Evolutionary conservation across 2,113 vertebrate species (phyloP).

Genomic region (Myanophis thanlyinensis): DNA sequence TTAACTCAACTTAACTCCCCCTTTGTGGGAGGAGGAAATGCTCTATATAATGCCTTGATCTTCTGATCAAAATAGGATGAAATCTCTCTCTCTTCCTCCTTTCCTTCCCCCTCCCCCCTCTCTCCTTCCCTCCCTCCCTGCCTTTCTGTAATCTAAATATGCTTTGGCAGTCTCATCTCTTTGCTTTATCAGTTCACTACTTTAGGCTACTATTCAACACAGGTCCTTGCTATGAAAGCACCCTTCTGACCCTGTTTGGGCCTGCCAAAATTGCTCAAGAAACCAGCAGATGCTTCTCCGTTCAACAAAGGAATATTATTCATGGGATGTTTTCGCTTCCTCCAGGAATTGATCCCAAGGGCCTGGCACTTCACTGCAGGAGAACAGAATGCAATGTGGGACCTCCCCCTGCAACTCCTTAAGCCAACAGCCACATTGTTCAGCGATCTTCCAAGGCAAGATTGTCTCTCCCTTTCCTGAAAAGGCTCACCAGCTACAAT

Average conservation of each 20-base stretch:
- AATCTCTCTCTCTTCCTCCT: not conserved
- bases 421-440: conserved; percentile 9
- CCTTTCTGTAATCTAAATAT: not conserved
- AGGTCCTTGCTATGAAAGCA: conserved; percentile 10
- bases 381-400: not conserved
- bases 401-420: not conserved
- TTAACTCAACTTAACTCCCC: not conserved
- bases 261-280: conserved; percentile 8
- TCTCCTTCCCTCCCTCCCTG: not conserved
- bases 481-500: fast-evolving
- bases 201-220: conserved; percentile 9
- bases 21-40: not conserved
- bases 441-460: not conserved
- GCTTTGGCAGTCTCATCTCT: conserved; percentile 9
- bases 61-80: not conserved
- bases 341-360: conserved; percentile 7
- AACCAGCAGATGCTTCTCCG: not conserved
- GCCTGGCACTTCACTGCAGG: not conserved
- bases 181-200: conserved; percentile 13
- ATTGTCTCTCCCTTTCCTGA: not conserved
- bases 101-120: not conserved
- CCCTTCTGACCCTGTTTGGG: conserved; percentile 16
- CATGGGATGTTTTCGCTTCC: not conserved
- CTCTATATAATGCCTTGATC: not conserved
- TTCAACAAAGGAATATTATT: not conserved